Conservation (phyloP, 2,888 invertebrate genomes). For the Aspidiotus destructor region DNA sequence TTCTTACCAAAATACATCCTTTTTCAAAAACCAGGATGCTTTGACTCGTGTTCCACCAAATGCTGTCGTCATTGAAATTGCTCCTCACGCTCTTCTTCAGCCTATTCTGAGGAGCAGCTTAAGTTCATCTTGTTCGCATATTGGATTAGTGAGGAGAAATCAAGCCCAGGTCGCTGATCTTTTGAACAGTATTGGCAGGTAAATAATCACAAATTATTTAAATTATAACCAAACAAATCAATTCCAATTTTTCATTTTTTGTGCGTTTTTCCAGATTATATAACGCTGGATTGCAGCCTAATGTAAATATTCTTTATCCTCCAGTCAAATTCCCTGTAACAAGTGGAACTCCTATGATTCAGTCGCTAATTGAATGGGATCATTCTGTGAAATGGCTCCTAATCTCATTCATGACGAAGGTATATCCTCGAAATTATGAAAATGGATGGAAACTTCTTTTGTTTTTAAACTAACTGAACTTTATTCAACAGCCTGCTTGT, state of each 20-base stretch:
- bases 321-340: constrained; percentile 75
- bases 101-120: constrained; percentile 51
- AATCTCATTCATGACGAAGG: constrained; percentile 58
- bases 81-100: constrained; percentile 54
- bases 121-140: constrained; percentile 45
- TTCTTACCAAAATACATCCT: no score
- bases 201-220: constrained; percentile 4
- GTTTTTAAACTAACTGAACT: background rate
- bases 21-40: constrained; percentile 46
- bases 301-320: constrained; percentile 62
- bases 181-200: constrained; percentile 34
- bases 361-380: constrained; percentile 83
- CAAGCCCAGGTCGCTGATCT: constrained; percentile 23
- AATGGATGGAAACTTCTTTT: background rate
- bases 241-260: constrained; percentile 1
- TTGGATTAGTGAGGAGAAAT: constrained; percentile 38
- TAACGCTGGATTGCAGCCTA: constrained; percentile 69
- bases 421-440: constrained; percentile 34
- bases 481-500: constrained; percentile 39
- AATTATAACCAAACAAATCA: background rate
- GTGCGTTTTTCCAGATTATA: constrained; percentile 50
- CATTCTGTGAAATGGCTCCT: constrained; percentile 81
- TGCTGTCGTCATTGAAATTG: constrained; percentile 52
- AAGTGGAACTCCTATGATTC: constrained; percentile 84
- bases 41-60: constrained; percentile 49